Evolutionary conservation across 2,888 invertebrate genomes (phyloP).

Genomic region (Hymenopus coronatus): DNA sequence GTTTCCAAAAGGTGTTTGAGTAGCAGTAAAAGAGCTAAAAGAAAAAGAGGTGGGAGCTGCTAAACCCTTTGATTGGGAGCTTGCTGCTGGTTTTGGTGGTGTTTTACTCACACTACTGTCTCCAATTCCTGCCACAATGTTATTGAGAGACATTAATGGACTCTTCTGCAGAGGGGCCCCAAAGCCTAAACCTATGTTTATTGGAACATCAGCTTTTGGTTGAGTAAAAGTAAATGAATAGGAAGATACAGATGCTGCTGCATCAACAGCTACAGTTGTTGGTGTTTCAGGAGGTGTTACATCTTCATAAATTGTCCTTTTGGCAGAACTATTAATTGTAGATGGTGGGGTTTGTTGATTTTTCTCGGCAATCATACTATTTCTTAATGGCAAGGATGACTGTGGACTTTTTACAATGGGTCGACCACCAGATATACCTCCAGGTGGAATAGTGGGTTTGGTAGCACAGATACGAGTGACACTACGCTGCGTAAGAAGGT

Average conservation of each 20-base stretch:
- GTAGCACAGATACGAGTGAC: conserved; percentile 29
- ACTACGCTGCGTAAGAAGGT: conserved; percentile 28
- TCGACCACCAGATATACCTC: conserved; percentile 16
- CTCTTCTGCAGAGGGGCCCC: conserved; percentile 36
- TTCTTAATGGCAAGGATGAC: not conserved
- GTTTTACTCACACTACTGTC: not conserved
- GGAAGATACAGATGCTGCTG: not conserved
- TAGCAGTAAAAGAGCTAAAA: not conserved
- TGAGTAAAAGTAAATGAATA: not conserved
- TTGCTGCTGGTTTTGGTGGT: not conserved
- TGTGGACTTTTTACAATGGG: not conserved
- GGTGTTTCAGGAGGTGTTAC: conserved; percentile 20
- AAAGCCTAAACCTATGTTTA: not conserved
- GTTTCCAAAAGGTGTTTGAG: not conserved
- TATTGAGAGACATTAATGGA: conserved; percentile 44
- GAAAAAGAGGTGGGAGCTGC: not conserved
- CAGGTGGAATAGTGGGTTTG: not conserved
- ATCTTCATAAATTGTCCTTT: not conserved
- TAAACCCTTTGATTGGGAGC: not conserved
- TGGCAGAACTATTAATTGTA: not conserved
- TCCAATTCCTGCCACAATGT: conserved; percentile 43
- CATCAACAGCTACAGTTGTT: not conserved
- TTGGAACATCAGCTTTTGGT: not conserved
- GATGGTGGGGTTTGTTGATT: not conserved
- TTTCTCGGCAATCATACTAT: not conserved